Evolutionary conservation across 2,888 invertebrate genomes (phyloP).

Genomic region (Agrochola macilenta): DNA sequence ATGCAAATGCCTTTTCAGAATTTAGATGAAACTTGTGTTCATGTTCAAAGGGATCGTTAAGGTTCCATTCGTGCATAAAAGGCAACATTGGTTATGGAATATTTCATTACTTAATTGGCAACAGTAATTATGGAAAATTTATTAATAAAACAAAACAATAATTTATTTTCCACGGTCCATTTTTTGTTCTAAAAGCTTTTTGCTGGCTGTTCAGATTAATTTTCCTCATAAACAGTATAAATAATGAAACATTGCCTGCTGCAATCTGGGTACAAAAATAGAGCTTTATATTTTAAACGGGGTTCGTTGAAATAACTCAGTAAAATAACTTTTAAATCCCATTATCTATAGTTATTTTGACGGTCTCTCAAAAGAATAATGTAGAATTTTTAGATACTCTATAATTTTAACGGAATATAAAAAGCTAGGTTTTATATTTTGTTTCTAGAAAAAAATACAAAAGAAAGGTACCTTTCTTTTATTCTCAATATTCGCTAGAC

Average conservation of each 20-base stretch:
- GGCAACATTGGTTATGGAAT: not conserved
- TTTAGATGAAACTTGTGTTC: not conserved
- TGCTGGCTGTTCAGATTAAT: constrained; percentile 16
- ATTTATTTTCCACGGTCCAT: not conserved
- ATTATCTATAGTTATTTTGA: not conserved
- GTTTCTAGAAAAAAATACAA: not conserved
- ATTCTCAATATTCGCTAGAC: not conserved
- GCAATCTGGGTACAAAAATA: not conserved
- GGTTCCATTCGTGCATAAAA: not conserved
- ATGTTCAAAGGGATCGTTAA: constrained; percentile 3
- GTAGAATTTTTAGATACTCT: not conserved
- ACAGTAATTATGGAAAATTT: not conserved
- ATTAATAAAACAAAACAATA: not conserved
- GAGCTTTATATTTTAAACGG: not conserved
- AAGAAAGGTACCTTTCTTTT: not conserved
- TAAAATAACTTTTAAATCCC: not conserved
- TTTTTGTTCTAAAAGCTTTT: not conserved
- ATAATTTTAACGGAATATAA: not conserved
- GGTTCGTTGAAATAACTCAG: not conserved
- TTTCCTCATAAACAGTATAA: constrained; percentile 60
- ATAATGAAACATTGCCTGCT: constrained; percentile 60
- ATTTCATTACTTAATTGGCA: not conserved
- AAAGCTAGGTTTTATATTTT: not conserved
- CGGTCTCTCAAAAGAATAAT: not conserved
- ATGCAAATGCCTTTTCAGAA: constrained; percentile 19